phyloP scores from a whole-genome alignment of 1,140 invertebrate species.

The Protaetia brevitarsis region DNA sequence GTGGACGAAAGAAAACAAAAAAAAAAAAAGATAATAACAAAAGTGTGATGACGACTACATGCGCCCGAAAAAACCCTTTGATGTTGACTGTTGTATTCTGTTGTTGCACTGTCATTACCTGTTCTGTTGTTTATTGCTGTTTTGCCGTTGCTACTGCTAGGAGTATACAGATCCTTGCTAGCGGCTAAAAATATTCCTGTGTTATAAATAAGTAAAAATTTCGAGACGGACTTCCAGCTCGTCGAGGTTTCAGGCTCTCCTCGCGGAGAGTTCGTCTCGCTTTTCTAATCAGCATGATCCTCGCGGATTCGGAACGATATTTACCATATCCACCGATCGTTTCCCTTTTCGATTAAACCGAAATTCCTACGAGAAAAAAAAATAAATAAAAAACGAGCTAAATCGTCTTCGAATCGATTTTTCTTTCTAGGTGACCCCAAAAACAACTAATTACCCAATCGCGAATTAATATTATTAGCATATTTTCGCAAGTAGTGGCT shows the following conservation, averaged over 20 bases:
- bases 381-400: too few relatives aligned
- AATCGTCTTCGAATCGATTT: too few relatives aligned
- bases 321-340: too few relatives aligned
- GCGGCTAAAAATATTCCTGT: conserved; percentile 40
- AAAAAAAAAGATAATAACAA: not conserved
- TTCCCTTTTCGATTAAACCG: too few relatives aligned
- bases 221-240: conserved; percentile 30
- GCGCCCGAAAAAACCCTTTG: conserved; percentile 20
- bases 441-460: too few relatives aligned
- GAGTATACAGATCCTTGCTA: conserved; percentile 36
- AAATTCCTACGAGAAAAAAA: too few relatives aligned
- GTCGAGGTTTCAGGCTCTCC: too few relatives aligned
- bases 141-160: conserved; percentile 34
- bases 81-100: conserved; percentile 29
- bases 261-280: not conserved
- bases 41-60: conserved; percentile 31
- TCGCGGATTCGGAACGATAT: too few relatives aligned
- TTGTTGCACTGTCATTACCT: conserved; percentile 34
- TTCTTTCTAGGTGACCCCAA: too few relatives aligned
- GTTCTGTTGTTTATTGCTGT: conserved; percentile 39
- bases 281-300: conserved; percentile 2
- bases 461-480: too few relatives aligned
- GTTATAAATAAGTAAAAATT: conserved; percentile 37
- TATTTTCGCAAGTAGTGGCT: too few relatives aligned
- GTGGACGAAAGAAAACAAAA: not conserved